phyloP scores from a whole-genome alignment of 2,888 invertebrate genomes.

The Molorchus minor region DNA sequence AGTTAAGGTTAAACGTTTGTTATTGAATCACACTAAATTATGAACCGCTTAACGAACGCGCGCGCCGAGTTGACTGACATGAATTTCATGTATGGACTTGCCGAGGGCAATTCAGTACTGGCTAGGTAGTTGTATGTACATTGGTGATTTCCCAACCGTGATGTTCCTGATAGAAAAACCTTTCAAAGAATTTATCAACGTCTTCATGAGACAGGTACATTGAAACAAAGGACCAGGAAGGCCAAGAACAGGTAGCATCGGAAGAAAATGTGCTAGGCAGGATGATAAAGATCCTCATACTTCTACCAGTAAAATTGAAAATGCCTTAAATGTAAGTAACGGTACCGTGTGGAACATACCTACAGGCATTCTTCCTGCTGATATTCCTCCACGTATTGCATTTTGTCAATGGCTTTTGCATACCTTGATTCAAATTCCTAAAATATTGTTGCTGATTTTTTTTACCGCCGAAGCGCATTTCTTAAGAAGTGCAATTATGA shows the following conservation, averaged over 20 bases:
- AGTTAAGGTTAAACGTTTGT: too few relatives aligned
- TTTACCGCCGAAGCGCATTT: background rate
- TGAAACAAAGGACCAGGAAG: too few relatives aligned
- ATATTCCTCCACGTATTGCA: background rate
- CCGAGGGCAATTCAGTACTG: constrained; percentile 17
- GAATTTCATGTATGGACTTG: constrained; percentile 27
- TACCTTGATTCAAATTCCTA: background rate
- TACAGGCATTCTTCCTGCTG: too few relatives aligned
- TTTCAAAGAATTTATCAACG: constrained; percentile 31
- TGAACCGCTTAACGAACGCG: background rate
- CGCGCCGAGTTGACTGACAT: constrained; percentile 12
- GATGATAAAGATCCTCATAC: too few relatives aligned
- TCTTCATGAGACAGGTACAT: constrained; percentile 33
- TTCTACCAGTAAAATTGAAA: too few relatives aligned
- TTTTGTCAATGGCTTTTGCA: background rate
- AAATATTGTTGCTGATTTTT: background rate
- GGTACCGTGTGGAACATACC: too few relatives aligned
- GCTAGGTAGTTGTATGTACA: constrained; percentile 24
- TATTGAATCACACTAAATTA: too few relatives aligned
- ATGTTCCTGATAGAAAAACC: constrained; percentile 27
- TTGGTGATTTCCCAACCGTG: constrained; percentile 29
- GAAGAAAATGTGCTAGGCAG: too few relatives aligned
- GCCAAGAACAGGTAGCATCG: too few relatives aligned
- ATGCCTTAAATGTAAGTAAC: too few relatives aligned
- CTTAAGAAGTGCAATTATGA: background rate